Evolutionary conservation across 2,113 vertebrate genomes (phyloP).

Genomic region (Thunnus maccoyii): DNA sequence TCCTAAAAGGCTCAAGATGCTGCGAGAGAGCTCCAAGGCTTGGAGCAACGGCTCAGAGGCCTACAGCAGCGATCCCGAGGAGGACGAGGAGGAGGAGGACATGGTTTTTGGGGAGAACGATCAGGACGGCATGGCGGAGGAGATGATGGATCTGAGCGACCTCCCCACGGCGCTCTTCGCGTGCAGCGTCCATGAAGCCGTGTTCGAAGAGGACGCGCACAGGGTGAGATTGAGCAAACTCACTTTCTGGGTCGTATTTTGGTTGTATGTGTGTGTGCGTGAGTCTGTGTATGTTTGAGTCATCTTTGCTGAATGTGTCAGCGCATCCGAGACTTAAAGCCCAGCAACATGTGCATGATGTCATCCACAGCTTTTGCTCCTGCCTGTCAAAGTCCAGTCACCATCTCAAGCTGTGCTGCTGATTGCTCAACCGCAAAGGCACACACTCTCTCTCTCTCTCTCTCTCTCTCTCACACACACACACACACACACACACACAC

Average conservation of each 20-base stretch:
- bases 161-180: constrained; percentile 93
- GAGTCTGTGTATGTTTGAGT: constrained; percentile 37
- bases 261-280: constrained; percentile 18
- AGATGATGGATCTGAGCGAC: constrained; percentile 96
- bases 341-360: constrained; percentile 45
- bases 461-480: constrained; percentile 1
- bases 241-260: constrained; percentile 1
- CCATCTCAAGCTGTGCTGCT: constrained; percentile 36
- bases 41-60: constrained; percentile 92
- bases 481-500: constrained; percentile 31
- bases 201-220: constrained; percentile 89
- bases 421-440: constrained; percentile 12
- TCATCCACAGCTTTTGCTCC: constrained; percentile 52
- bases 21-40: constrained; percentile 88
- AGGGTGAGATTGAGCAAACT: constrained; percentile 84
- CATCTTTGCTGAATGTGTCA: constrained; percentile 45
- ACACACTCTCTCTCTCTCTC: neutral
- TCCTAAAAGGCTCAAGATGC: constrained; percentile 79
- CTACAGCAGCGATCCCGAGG: constrained; percentile 92
- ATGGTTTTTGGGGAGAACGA: constrained; percentile 95
- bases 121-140: constrained; percentile 86
- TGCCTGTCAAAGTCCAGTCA: constrained; percentile 45
- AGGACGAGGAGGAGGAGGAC: constrained; percentile 88
- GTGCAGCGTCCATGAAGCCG: constrained; percentile 90
- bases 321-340: constrained; percentile 17